phyloP scores from a whole-genome alignment of 2,888 invertebrate genomes.

The Steinernema carpocapsae region DNA sequence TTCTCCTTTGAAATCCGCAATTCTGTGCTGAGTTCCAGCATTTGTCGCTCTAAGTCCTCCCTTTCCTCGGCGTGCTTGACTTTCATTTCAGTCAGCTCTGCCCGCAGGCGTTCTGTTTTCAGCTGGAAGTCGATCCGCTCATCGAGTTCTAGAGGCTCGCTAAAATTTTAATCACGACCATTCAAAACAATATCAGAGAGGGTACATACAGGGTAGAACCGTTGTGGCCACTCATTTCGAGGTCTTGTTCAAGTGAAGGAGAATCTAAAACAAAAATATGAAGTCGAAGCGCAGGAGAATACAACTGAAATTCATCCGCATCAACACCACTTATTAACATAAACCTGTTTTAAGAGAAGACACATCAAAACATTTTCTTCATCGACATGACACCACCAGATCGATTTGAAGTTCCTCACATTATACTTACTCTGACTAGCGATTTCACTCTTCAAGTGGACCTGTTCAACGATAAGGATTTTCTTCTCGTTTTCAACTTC shows the following conservation, averaged over 20 bases:
- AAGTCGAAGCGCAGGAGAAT: neutral
- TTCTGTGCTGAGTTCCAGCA: slow-evolving; percentile 4
- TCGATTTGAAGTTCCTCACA: neutral
- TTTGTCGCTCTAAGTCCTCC: slow-evolving; percentile 7
- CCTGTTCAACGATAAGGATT: neutral
- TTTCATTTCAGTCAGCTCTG: neutral
- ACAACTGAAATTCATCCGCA: neutral
- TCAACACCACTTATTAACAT: slow-evolving; percentile 5
- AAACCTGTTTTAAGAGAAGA: slow-evolving; percentile 3
- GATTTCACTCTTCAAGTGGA: slow-evolving; percentile 18
- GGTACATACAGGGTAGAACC: slow-evolving; percentile 9
- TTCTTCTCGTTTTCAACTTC: slow-evolving; percentile 1
- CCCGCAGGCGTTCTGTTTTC: neutral
- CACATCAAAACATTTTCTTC: neutral
- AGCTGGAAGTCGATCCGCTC: slow-evolving; percentile 1
- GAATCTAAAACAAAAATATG: neutral
- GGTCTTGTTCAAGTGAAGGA: neutral
- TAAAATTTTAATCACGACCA: neutral
- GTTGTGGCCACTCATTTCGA: slow-evolving; percentile 21
- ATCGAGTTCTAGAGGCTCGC: neutral
- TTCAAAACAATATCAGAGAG: neutral
- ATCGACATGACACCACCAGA: slow-evolving; percentile 22
- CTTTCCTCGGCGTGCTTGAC: neutral
- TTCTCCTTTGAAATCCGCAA: slow-evolving; percentile 20
- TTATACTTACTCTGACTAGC: slow-evolving; percentile 1